Base-by-base conservation (phyloP, 2,888 invertebrate genomes). In the Schizotus pectinicornis region DNA sequence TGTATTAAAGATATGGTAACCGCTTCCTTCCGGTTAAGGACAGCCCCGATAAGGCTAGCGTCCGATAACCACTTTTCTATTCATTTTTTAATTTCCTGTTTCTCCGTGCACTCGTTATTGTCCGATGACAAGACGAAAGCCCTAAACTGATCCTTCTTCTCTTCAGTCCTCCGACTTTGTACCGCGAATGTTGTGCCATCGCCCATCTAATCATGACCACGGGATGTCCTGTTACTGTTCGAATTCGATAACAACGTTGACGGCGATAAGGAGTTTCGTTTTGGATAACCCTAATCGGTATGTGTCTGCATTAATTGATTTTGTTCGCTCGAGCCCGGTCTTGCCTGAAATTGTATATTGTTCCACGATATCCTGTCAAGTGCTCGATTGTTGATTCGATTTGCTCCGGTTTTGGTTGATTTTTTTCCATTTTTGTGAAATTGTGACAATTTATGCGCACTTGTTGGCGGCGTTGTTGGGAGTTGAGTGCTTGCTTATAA, bases 271-370 rank as follows among this genome's bases (percentile, higher is more conserved):
- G 53, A 37, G 14, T 37, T 30, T 12, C 31, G 36, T 52, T 57
- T 55, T 42, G 50, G 50, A 56, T 50, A 56, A 51, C 41, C 30
- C 12, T 52, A 47, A 59, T 59, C 59, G 59, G 59, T 55, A 39
- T 49, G 47, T 59, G 55, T 59, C 42, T 59, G 31, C 56, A 50
- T 43, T 55, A 59, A 56, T 56, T 59, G 55, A 59, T 59, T 59
- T 42, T 55, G 7, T 38, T 48, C 51, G 56, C 45, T 53, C 45
- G 41, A 35, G 34, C 61, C 68, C 61, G 64, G 57, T 65, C 67
- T 72, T 68, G 69, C 72, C 69, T 72, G 72, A 72, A 72, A 72
- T 71, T 62, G 67, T 63, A 63, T 64, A 72, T 72, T 72, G 72
- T 72, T 68, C 64, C 54, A 50, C 32, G 39, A 52, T 48, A 58